Conservation (phyloP, 64 coral and sea anemone genomes). For the Porites australiensis region DNA sequence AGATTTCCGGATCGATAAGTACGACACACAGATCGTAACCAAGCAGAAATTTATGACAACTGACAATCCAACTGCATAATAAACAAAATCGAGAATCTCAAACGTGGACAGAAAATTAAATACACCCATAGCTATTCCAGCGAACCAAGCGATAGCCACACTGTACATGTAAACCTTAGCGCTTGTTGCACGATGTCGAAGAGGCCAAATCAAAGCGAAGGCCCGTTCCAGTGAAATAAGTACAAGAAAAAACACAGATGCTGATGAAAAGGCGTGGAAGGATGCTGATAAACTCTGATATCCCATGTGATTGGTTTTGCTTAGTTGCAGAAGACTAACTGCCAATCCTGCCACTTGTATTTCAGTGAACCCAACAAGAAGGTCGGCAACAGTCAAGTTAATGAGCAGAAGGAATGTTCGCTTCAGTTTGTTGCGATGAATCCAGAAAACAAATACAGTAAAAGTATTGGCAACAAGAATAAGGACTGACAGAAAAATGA, state of each 20-base stretch:
- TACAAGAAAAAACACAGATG: neutral
- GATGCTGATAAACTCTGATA: no score
- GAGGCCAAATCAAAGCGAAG: constrained; percentile 36
- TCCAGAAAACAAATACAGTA: no score
- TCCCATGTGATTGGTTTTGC: no score
- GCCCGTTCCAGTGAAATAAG: constrained; percentile 7
- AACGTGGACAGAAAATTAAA: neutral
- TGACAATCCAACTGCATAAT: neutral
- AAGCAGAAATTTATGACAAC: neutral
- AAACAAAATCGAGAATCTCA: neutral
- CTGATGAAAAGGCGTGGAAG: no score
- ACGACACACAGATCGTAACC: neutral
- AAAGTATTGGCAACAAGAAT: no score
- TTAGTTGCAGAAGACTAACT: no score
- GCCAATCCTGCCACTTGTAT: no score
- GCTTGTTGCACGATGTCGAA: constrained; percentile 55
- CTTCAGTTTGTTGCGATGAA: no score
- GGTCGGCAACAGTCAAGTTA: no score
- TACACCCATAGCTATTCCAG: neutral
- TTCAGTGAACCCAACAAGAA: no score
- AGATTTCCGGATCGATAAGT: neutral
- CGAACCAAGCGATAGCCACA: neutral
- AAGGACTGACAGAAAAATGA: no score
- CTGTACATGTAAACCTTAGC: constrained; percentile 8
- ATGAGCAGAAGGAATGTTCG: no score